These are phyloP conservation scores for Himalopsyche kuldschensis DNA, from an alignment of 2,888 invertebrate genomes.

Conservation along the genomic window DNA sequence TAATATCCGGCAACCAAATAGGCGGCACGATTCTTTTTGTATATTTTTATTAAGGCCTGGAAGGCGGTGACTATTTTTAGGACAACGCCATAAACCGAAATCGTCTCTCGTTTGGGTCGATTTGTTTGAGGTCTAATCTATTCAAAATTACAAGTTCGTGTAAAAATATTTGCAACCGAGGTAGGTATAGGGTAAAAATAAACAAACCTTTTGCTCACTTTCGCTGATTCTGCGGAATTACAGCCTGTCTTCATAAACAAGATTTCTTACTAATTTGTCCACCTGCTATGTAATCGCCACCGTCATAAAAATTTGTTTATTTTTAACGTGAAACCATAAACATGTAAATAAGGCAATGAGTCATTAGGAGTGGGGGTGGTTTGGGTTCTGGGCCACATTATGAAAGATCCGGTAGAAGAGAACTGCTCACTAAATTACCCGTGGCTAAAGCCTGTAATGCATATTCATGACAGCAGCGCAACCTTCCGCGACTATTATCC, in stretches of 20 bases:
- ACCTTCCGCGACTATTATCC: conserved; percentile 27
- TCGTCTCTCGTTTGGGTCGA: no score
- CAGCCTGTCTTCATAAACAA: background rate
- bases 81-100: no score
- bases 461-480: conserved; percentile 22
- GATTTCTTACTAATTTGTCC: conserved; percentile 20
- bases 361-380: conserved; percentile 26
- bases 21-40: no score
- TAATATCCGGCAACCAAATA: no score
- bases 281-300: conserved; percentile 21
- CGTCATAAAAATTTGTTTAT: conserved; percentile 33
- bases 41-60: no score
- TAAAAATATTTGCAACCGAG: no score
- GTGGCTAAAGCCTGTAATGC: conserved; percentile 14
- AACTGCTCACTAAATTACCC: conserved; percentile 8
- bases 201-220: background rate
- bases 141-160: no score
- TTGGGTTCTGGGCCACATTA: background rate
- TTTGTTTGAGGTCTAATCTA: no score
- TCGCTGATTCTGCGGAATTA: background rate
- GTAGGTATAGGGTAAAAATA: no score
- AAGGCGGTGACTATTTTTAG: no score
- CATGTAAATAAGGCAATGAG: conserved; percentile 39
- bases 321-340: conserved; percentile 36
- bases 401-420: conserved; percentile 9